These are phyloP conservation scores for Helicolenus hilgendorfi DNA, from an alignment of 2,797 vertebrate species.

Conservation along the genomic window DNA sequence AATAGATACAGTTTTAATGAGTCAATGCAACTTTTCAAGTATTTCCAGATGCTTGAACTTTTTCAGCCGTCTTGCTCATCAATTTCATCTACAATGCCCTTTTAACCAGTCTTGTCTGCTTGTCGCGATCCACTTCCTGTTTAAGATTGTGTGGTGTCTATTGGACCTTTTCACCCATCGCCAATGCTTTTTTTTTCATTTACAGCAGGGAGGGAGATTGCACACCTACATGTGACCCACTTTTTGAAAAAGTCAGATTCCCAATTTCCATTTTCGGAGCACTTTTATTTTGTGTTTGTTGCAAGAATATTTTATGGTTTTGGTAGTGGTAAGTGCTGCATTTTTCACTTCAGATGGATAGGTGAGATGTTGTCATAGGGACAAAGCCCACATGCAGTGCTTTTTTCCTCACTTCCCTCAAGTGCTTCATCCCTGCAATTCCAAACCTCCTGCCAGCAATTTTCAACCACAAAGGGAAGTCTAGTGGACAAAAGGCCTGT, in stretches of 20 bases:
- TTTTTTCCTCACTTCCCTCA: background rate
- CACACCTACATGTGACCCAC: background rate
- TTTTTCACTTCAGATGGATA: background rate
- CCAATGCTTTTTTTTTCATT: background rate
- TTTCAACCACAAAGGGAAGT: background rate
- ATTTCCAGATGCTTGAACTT: background rate
- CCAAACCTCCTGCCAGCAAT: background rate
- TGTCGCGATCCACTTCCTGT: slow-evolving; percentile 3
- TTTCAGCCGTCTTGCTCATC: background rate
- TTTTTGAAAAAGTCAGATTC: background rate
- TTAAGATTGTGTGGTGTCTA: background rate
- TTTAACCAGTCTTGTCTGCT: background rate
- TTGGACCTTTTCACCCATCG: background rate
- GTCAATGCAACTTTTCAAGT: background rate
- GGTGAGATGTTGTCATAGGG: background rate
- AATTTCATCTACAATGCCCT: background rate
- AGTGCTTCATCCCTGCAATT: slow-evolving; percentile 10
- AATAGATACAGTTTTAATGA: background rate
- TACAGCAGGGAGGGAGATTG: background rate
- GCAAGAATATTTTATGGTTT: background rate
- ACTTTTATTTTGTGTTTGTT: slow-evolving; percentile 1
- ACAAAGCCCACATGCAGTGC: slow-evolving; percentile 5
- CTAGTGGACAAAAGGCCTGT: background rate
- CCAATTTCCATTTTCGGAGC: background rate
- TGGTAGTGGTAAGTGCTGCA: background rate